Evolutionary conservation across 2,113 vertebrate species (phyloP), one percentile per base, ranked within the genome.

Genomic region (Corvus hawaiiensis): DNA sequence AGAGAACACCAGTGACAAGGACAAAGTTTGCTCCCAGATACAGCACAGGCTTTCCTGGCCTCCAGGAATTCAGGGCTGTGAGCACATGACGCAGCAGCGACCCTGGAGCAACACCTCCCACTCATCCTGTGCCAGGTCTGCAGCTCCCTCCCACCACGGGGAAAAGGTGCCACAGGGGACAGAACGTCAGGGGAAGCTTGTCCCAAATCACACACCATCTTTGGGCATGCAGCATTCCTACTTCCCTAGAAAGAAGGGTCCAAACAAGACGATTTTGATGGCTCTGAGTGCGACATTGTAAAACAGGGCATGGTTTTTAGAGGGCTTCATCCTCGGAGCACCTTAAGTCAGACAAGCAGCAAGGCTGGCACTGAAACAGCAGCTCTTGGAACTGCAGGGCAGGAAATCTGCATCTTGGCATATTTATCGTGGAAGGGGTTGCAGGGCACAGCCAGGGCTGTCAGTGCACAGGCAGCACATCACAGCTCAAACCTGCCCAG

Each of bases 71-170:
- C 69, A 48, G 39, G 15, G 64, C 59, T 81, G 68, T 58, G 51
- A 69, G 63, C 63, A 90, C 56, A 69, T 0, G 4, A 26, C 0
- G 11, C 68, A 44, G 49, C 69, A 72, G 66, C 1, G 0, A 56
- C 20, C 73, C 66, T 0, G 0, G 11, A 91, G 85, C 41, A 58
- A 41, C 43, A 54, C 43, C 74, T 84, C 83, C 55, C 48, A 24
- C 48, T 44, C 46, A 63, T 10, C 58, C 83, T 48, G 68, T 16
- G 17, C 37, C 76, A 41, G 62, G 32, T 52, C 68, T 73, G 41
- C 0, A 0, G 51, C 63, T 49, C 52, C 37, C 52, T 75, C 43
- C 63, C 56, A 21, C 26, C 75, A 28, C 0, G 0, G 28, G 59
- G 23, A 62, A 49, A 58, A 76, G 48, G 58, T 35, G 62, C 67